These are phyloP conservation scores for Cephus rjabovi DNA, from an alignment of 2,888 invertebrate genomes.

Conservation along the genomic window DNA sequence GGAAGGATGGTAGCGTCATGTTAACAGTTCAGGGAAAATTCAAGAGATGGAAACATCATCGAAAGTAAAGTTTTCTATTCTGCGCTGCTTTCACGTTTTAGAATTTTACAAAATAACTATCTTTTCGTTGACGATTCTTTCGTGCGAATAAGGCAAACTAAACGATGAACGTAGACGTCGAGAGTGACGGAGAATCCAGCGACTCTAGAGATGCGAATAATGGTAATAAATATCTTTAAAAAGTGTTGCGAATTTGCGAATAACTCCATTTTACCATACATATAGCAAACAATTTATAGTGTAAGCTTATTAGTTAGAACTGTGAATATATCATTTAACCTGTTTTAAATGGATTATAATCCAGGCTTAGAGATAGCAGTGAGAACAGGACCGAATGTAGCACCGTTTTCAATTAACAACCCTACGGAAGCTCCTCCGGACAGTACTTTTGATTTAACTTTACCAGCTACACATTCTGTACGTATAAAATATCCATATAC, in stretches of 20 bases:
- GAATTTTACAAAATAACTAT: not conserved
- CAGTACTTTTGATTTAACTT: constrained; percentile 67
- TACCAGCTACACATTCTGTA: constrained; percentile 71
- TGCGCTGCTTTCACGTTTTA: not conserved
- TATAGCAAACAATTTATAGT: not conserved
- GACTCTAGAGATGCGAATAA: constrained; percentile 16
- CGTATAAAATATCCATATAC: constrained; percentile 33
- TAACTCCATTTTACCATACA: not conserved
- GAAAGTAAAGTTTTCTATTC: not conserved
- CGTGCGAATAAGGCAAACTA: not conserved
- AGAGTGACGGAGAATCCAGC: constrained; percentile 23
- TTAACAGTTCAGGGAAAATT: constrained; percentile 36
- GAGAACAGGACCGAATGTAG: not conserved
- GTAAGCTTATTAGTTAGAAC: not conserved
- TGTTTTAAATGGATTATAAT: not conserved
- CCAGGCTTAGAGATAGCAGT: constrained; percentile 1
- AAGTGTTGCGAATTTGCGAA: not conserved
- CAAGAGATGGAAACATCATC: constrained; percentile 30
- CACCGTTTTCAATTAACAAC: not conserved
- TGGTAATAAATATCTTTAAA: not conserved
- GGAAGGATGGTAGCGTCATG: too few species aligned
- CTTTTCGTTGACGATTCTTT: not conserved
- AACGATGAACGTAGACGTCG: constrained; percentile 25
- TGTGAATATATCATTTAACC: not conserved
- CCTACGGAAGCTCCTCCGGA: constrained; percentile 23